A percentile compares a stretch with the other conserved stretches of the same genome.
These are phyloP conservation scores for Spinibarbus caldwelli DNA, from an alignment of 2,797 vertebrate species.

Conservation along the genomic window DNA sequence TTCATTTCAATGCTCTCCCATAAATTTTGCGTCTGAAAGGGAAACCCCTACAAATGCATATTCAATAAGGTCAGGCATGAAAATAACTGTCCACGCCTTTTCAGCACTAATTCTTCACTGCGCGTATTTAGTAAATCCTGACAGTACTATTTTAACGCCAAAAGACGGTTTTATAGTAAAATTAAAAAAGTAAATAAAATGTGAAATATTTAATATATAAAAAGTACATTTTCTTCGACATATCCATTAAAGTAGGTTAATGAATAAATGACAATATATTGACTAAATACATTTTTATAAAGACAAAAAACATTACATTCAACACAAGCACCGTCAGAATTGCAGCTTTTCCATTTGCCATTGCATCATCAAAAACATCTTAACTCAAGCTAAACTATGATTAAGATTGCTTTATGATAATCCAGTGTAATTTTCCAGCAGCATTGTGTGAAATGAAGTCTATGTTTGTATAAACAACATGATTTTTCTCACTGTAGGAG, in stretches of 20 bases:
- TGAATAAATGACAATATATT: not conserved
- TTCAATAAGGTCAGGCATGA: no score
- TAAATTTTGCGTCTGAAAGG: no score
- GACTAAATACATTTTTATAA: not conserved
- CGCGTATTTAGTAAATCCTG: no score
- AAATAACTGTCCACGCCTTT: no score
- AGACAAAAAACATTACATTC: not conserved
- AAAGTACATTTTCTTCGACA: not conserved
- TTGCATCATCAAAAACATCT: not conserved
- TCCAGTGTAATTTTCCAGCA: conserved; percentile 18
- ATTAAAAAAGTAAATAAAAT: not conserved
- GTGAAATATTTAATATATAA: no score
- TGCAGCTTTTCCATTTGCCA: conserved; percentile 7
- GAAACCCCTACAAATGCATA: no score
- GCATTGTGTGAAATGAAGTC: not conserved
- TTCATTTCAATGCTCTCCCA: no score
- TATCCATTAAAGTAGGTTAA: not conserved
- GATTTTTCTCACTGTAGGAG: conserved; percentile 80
- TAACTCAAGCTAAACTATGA: not conserved
- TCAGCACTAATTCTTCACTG: no score
- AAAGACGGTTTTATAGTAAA: no score
- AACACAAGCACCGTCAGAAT: not conserved
- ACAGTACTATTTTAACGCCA: no score
- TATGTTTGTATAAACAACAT: not conserved
- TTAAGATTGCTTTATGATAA: conserved; percentile 18